A percentile compares a stretch with the other conserved stretches of the same genome.
These are phyloP conservation scores for Brachyalestes nurse DNA, from an alignment of 2,797 vertebrate genomes.

Conservation along the genomic window DNA sequence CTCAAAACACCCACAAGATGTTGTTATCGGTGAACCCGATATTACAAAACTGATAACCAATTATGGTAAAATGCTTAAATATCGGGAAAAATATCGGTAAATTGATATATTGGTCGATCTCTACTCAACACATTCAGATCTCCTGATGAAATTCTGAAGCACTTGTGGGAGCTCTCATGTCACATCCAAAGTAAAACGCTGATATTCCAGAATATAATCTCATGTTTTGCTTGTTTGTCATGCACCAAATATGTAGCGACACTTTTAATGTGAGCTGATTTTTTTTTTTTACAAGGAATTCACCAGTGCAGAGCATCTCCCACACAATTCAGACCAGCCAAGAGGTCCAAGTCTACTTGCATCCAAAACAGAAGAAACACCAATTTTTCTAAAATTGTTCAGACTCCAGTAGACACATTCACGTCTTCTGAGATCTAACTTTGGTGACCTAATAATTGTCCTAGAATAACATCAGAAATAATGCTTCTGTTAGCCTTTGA, in stretches of 20 bases:
- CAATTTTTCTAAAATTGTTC: neutral
- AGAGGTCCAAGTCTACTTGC: slow-evolving; percentile 13
- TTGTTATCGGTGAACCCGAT: too few species aligned
- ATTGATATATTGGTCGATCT: too few species aligned
- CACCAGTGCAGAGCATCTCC: slow-evolving; percentile 23
- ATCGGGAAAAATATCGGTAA: too few species aligned
- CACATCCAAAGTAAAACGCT: slow-evolving; percentile 1
- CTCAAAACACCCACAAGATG: too few species aligned
- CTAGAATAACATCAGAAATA: neutral
- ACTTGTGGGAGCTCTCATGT: neutral
- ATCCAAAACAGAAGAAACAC: slow-evolving; percentile 15
- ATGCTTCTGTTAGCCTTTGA: slow-evolving; percentile 2
- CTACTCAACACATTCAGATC: too few species aligned
- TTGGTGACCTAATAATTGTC: slow-evolving; percentile 16
- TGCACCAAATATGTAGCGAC: slow-evolving; percentile 14
- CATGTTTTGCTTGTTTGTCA: slow-evolving; percentile 20
- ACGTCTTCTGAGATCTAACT: neutral
- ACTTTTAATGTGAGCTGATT: neutral
- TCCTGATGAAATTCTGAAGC: too few species aligned
- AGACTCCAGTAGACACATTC: neutral
- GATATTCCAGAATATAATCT: slow-evolving; percentile 20
- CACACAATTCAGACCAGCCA: slow-evolving; percentile 23
- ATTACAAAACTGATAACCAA: too few species aligned
- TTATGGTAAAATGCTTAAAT: too few species aligned
- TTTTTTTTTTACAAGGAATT: slow-evolving; percentile 25